Conservation (phyloP, 2,888 invertebrate species). For the Acanthococcus lagerstroemiae region DNA sequence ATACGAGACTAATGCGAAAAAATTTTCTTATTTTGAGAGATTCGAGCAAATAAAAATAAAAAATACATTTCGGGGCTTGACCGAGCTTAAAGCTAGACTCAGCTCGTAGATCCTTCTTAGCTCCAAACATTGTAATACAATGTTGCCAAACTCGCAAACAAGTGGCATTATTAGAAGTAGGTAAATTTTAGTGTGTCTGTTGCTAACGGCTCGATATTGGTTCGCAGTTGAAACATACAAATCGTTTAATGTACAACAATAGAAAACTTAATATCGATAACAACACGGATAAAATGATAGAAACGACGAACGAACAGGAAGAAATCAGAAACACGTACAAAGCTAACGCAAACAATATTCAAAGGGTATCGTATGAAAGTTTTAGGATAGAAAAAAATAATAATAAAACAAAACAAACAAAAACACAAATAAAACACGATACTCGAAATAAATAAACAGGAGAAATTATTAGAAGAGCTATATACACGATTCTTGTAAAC, state of each 20-base stretch:
- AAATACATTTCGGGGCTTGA: too few species aligned
- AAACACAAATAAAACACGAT: not conserved
- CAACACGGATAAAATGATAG: constrained; percentile 7
- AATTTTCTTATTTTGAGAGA: too few species aligned
- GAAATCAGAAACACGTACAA: not conserved
- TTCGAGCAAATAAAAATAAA: too few species aligned
- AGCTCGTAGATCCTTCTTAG: too few species aligned
- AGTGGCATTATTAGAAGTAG: too few species aligned
- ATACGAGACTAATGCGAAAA: too few species aligned
- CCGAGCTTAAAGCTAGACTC: too few species aligned
- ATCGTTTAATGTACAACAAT: constrained; percentile 13
- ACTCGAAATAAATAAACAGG: too few species aligned
- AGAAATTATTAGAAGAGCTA: constrained; percentile 48
- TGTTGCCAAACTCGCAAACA: too few species aligned
- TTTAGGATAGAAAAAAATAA: not conserved
- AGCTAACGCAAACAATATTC: not conserved
- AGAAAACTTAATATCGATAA: constrained; percentile 6
- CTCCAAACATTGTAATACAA: too few species aligned
- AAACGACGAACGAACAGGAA: constrained; percentile 1
- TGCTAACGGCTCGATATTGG: too few species aligned
- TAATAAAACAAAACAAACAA: not conserved
- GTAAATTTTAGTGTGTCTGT: too few species aligned
- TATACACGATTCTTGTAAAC: constrained; percentile 86
- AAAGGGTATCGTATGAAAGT: not conserved
- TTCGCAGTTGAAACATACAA: constrained; percentile 8